Percentiles rank a stretch among this genome's conserved stretches.
Evolutionary conservation across 2,797 vertebrate genomes (phyloP).

Genomic region (Lepilemur septentrionalis): DNA sequence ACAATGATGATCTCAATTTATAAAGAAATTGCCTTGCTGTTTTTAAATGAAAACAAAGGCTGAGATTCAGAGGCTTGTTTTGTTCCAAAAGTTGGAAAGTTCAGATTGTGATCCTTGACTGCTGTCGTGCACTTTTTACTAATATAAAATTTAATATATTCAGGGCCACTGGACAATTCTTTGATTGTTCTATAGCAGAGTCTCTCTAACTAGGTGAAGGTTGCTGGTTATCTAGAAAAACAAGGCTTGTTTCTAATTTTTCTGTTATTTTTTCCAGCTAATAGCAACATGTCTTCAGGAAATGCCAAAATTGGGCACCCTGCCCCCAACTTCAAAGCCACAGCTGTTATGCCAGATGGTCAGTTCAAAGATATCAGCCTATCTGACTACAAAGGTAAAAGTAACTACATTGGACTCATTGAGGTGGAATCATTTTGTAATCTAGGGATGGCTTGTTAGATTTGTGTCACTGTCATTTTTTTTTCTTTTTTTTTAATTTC

Average conservation of each 20-base stretch:
- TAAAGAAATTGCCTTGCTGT: neutral
- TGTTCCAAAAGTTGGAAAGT: neutral
- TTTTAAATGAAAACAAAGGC: constrained; percentile 38
- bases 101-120: neutral
- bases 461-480: neutral
- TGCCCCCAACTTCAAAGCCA: constrained; percentile 95
- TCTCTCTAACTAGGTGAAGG: neutral
- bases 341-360: constrained; percentile 96
- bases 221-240: constrained; percentile 25
- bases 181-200: neutral
- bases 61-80: constrained; percentile 14
- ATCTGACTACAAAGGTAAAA: constrained; percentile 94
- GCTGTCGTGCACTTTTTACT: neutral
- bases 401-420: neutral
- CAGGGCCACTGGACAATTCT: neutral
- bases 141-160: neutral
- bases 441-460: neutral
- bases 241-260: constrained; percentile 14
- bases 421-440: constrained; percentile 3
- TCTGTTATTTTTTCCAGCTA: constrained; percentile 62
- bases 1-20: neutral
- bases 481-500: too few relatives aligned
- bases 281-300: constrained; percentile 93
- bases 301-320: constrained; percentile 94
- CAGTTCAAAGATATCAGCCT: constrained; percentile 94